Conservation (phyloP, 2,797 vertebrate species). For the Rhodeus uyekii region DNA sequence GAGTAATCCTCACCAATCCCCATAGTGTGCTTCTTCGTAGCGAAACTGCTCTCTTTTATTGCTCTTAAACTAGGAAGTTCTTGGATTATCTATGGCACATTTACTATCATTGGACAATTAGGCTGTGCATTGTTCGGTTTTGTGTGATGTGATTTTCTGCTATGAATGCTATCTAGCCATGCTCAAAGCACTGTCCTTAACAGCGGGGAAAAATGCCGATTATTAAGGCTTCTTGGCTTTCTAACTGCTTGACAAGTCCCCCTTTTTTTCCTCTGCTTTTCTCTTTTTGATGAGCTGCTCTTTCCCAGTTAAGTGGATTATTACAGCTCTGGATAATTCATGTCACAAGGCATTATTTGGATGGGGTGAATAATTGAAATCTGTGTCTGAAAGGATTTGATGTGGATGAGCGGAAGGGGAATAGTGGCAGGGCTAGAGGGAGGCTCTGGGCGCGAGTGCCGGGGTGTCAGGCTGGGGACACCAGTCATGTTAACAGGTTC, state of each 20-base stretch:
- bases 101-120: slow-evolving; percentile 77
- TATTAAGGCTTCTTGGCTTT: slow-evolving; percentile 72
- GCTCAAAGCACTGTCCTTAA: slow-evolving; percentile 62
- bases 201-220: slow-evolving; percentile 73
- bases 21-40: neutral
- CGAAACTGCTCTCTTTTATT: neutral
- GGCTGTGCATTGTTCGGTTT: slow-evolving; percentile 75
- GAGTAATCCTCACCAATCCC: neutral
- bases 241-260: slow-evolving; percentile 72
- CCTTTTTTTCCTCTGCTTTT: slow-evolving; percentile 68
- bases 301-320: slow-evolving; percentile 89
- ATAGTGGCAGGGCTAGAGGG: slow-evolving; percentile 74
- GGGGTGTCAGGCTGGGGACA: slow-evolving; percentile 72
- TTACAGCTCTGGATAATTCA: slow-evolving; percentile 86
- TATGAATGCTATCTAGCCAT: slow-evolving; percentile 67
- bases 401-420: slow-evolving; percentile 83
- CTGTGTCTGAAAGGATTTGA: slow-evolving; percentile 89
- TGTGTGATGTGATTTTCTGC: slow-evolving; percentile 81
- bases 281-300: slow-evolving; percentile 84
- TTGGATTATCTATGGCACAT: slow-evolving; percentile 67
- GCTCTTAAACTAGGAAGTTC: slow-evolving; percentile 46
- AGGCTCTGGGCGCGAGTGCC: slow-evolving; percentile 56
- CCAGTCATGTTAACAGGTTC: slow-evolving; percentile 82
- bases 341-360: slow-evolving; percentile 89
- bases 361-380: slow-evolving; percentile 90